phyloP scores from a whole-genome alignment of 1,140 invertebrate species.

The Pogonognathellus flavescens region DNA sequence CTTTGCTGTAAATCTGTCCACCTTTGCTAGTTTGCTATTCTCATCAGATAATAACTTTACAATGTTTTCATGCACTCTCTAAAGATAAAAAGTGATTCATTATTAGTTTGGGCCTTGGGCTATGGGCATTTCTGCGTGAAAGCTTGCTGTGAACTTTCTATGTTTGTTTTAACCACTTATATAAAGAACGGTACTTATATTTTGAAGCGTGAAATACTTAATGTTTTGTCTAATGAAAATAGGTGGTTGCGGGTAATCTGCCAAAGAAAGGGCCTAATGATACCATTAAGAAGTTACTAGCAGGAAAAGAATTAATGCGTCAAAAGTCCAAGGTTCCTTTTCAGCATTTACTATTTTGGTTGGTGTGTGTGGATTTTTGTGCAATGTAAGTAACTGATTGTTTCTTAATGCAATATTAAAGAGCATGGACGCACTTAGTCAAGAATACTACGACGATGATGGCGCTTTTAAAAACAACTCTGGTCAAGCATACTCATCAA shows the following conservation, averaged over 20 bases:
- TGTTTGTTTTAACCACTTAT: no score
- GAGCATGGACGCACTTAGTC: slow-evolving; percentile 33
- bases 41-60: no score
- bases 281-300: slow-evolving; percentile 17
- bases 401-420: slow-evolving; percentile 1
- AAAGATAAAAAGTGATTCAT: no score
- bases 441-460: slow-evolving; percentile 55
- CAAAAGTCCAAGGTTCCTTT: slow-evolving; percentile 32
- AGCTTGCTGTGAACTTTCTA: no score
- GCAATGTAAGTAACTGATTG: not conserved
- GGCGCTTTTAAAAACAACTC: slow-evolving; percentile 47
- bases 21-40: no score
- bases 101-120: no score
- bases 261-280: not conserved
- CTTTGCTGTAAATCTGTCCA: no score
- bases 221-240: not conserved
- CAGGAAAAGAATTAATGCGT: slow-evolving; percentile 22
- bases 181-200: no score
- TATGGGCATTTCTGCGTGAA: no score
- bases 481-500: slow-evolving; percentile 54
- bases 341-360: not conserved
- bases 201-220: no score
- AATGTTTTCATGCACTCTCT: no score
- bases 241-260: slow-evolving; percentile 45
- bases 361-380: not conserved